Evolutionary conservation across 1,140 invertebrate species (phyloP), one percentile per base, ranked within the genome.

Genomic region (Cotesia glomerata): DNA sequence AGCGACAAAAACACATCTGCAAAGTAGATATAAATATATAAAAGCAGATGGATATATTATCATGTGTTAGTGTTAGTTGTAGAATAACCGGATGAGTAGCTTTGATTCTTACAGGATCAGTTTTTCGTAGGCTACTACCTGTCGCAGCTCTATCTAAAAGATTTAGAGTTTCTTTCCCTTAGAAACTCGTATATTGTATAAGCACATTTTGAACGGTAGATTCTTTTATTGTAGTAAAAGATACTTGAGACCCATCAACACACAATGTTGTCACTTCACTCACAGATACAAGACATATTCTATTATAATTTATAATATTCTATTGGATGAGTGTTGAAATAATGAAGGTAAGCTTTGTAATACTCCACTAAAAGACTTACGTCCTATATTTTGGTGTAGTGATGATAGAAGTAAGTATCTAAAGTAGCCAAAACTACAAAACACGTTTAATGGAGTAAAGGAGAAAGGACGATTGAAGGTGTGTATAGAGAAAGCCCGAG

Each of bases 101-200:
- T 63, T 70, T n/a, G 39, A 63, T 39, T 32, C 35, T 70, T 62
- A 70, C 39, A 70, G 68, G 68, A 58, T 70, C 68, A 70, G 68
- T 70, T 70, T 70, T 70, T 70, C 59, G 59, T 62, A 32, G 49
- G 35, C 51, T 61, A 45, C 68, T 70, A 70, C 68, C 68, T 70
- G 68, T 70, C 68, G 68, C 51, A n/a, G 16, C 52, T 54, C 66
- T 56, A 26, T 58, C 8, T 54, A 14, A 58, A 54, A 34, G 34
- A n/a, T 67, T 52, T 68, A 52, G 26, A 58, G 35, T 54, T 52
- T 54, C 51, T 54, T 68, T 52, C 32, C 66, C 35, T 58, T 56
- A 5, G 11, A 68, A 52, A 14, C 34, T 58, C 32, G 34, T 68
- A 36, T 56, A 56, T 56, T 16, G 39, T 45, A 45, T 45, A 45